Base-by-base conservation (phyloP, 2,797 vertebrate genomes). In the Diplodus puntazzo region DNA sequence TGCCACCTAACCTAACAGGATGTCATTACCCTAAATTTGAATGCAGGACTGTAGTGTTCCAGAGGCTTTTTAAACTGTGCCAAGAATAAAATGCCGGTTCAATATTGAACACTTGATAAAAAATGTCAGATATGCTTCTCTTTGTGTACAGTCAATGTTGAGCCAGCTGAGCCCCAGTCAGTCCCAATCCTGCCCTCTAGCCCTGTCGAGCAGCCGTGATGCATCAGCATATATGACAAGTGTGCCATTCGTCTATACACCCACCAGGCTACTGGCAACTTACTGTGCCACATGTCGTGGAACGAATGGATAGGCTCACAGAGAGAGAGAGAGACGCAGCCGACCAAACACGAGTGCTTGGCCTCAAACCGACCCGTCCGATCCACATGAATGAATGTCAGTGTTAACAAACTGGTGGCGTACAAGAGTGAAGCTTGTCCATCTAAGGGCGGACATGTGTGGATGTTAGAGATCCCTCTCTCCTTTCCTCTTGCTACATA, bases 181-280 rank as follows among this genome's bases (percentile, higher is more conserved):
- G 69, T 61, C 77, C 46, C 68, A 20, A 23, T 46, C n/a, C 73
- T 70, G 57, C 58, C 70, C 77, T 12, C 39, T 57, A 60, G 81
- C 70, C 66, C 20, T n/a, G 57, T 46, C 3, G 18, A 77, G 73
- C 54, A 76, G 74, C 77, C 52, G 46, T 42, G 61, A 83, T 55
- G 66, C 82, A 87, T 87, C 58, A 76, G 70, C 23, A 59, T 79
- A 69, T 79, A 78, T 73, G 77, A 85, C 69, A 80, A 80, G 85
- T 30, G 65, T 68, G 74, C 75, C 20, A 46, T 70, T 65, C 59
- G 3, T 58, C 71, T 64, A 52, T 34, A 21, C 34, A 50, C 68
- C 69, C 81, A 65, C 70, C 59, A 42, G 59, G 71, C 75, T n/a
- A 39, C 80, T 61, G 71, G 76, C 65, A 43, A 45, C 71, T 65